A percentile compares a stretch with the other conserved stretches of the same genome.
These are phyloP conservation scores for Neotoxoptera formosana DNA, from an alignment of 1,140 invertebrate genomes.

Conservation along the genomic window DNA sequence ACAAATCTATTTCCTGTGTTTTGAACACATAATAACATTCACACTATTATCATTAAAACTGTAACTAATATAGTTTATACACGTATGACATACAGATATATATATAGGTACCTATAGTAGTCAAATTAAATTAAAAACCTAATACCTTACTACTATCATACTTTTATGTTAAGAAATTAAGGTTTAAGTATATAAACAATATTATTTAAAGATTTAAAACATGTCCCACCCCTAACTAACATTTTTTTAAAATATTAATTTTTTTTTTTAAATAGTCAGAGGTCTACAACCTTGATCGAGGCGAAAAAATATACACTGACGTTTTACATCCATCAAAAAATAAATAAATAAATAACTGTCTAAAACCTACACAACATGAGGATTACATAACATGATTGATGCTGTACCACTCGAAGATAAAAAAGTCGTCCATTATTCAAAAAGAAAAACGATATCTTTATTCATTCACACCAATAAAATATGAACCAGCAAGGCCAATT, in stretches of 20 bases:
- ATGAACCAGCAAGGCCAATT: neutral
- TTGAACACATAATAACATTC: neutral
- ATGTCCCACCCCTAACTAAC: neutral
- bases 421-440: neutral
- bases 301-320: neutral
- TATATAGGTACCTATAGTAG: no score
- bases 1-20: neutral
- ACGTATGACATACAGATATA: neutral
- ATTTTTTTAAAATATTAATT: neutral
- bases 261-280: neutral
- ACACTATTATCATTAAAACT: neutral
- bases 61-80: neutral
- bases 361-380: neutral
- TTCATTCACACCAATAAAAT: neutral
- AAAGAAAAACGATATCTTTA: neutral
- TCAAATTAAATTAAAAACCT: no score
- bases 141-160: neutral
- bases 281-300: neutral
- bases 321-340: neutral
- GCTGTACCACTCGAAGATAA: neutral
- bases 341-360: conserved; percentile 9
- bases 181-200: neutral
- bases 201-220: neutral
- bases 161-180: neutral
- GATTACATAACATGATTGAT: neutral